Percentiles rank a stretch among this genome's conserved stretches.
Evolutionary conservation across 2,113 vertebrate genomes (phyloP).

Genomic region (Benitochromis conjunctus): DNA sequence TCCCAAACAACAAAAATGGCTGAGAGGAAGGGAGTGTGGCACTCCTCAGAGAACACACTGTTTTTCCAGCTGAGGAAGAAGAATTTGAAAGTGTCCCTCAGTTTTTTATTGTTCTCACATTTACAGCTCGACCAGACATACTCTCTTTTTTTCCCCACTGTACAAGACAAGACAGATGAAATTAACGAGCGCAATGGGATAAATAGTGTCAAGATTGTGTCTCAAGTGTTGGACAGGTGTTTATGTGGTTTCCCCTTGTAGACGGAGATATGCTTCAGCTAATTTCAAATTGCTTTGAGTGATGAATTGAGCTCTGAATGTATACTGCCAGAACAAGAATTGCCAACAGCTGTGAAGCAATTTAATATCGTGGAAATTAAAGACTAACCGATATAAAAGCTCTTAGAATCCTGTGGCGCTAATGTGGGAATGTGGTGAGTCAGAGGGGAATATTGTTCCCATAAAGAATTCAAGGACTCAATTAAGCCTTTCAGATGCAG

Average conservation of each 20-base stretch:
- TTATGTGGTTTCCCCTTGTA: not conserved
- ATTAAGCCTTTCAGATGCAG: constrained; percentile 40
- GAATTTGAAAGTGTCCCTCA: not conserved
- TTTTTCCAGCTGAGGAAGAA: not conserved
- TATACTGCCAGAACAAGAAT: not conserved
- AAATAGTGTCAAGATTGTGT: not conserved
- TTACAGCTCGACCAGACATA: not conserved
- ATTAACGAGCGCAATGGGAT: not conserved
- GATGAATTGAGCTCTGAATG: constrained; percentile 3
- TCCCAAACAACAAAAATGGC: constrained; percentile 15
- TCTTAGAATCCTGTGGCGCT: not conserved
- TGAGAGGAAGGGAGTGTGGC: not conserved
- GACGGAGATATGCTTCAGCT: not conserved
- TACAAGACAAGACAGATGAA: not conserved
- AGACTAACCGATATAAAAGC: not conserved
- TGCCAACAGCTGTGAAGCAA: not conserved
- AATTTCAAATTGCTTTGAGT: constrained; percentile 2
- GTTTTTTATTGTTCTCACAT: not conserved
- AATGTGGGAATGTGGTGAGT: constrained; percentile 19
- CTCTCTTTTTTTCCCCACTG: not conserved
- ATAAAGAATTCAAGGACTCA: constrained; percentile 58
- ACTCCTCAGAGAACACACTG: not conserved
- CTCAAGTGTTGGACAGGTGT: not conserved
- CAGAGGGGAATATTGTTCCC: constrained; percentile 28
- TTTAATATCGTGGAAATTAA: constrained; percentile 10